Base-by-base conservation (phyloP, 2,888 invertebrate genomes). In the Strigamia maritima region DNA sequence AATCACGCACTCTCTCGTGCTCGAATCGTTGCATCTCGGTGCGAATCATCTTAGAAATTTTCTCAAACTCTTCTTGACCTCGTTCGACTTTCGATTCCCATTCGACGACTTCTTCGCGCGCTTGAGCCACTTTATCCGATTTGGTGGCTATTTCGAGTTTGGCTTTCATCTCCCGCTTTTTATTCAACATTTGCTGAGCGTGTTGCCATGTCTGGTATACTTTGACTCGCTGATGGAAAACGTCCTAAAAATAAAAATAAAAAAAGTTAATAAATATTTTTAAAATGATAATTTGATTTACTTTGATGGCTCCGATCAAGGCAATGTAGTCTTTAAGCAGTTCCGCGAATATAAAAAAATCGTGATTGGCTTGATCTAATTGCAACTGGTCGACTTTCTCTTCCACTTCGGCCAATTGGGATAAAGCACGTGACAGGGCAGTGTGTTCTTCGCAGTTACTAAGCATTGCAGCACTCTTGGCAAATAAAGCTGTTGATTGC, bases 161-260 rank as follows among this genome's bases (percentile, higher is more conserved):
- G 0, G 94, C 94, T 85, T 97, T 97, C 83, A 92, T 92, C 86
- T 99, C 98, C 79, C 98, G 90, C 84, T 98, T 93, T 85, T 96
- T 96, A 22, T 93, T 95, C 81, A 99, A 87, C 87, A 93, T 95
- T 88, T 94, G 92, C 86, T 98, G 96, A 38, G 98, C 94, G 86
- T 97, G 95, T 86, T 99, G 97, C 96, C 98, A 98, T 84, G 93
- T 94, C 87, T 98, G 98, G 88, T 97, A 98, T 19, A 94, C 92
- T 89, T 94, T 91, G 2, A 91, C 91, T 78, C 92, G 87, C 83
- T 92, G 91, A 83, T 89, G 90, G 83, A 92, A 91, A n/a, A 90
- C 90, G 81, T 90, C 90, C 90, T 91, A 84, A 0, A 86, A 84
- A 79, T 78, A 38, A 79, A 78, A 77, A 60, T n/a, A n/a, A n/a